These are phyloP conservation scores for Amaurobius ferox DNA, from an alignment of 2,888 invertebrate species.

Conservation along the genomic window DNA sequence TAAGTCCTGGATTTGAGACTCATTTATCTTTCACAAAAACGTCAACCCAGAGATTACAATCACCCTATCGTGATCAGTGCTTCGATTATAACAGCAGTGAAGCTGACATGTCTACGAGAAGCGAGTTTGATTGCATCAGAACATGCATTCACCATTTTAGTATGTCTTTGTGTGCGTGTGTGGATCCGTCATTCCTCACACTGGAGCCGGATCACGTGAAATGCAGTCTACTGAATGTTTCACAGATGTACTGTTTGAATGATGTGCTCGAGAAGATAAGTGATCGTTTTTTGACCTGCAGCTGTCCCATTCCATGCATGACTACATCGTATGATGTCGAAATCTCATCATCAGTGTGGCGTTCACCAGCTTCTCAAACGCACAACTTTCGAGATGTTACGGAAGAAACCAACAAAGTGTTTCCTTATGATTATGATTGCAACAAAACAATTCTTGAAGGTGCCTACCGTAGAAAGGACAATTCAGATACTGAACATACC, in stretches of 20 bases:
- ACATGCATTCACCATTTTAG: conserved; percentile 13
- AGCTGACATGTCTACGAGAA: background rate
- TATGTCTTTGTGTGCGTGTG: conserved; percentile 14
- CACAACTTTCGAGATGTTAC: too few relatives aligned
- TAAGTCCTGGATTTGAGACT: conserved; percentile 50
- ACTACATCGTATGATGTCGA: conserved; percentile 9
- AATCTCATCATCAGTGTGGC: background rate
- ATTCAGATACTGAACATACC: too few relatives aligned
- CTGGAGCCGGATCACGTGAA: background rate
- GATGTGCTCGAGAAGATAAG: background rate
- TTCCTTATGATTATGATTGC: too few relatives aligned
- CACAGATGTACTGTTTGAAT: conserved; percentile 23
- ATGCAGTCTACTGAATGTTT: conserved; percentile 16
- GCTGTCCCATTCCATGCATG: conserved; percentile 32
- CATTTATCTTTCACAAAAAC: conserved; percentile 12
- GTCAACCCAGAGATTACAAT: conserved; percentile 19
- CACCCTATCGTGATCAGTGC: conserved; percentile 35
- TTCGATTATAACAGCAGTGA: background rate
- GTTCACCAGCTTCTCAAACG: too few relatives aligned
- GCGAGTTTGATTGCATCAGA: conserved; percentile 13
- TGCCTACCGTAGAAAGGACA: too few relatives aligned
- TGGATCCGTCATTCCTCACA: conserved; percentile 29
- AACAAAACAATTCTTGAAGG: too few relatives aligned
- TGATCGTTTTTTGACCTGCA: conserved; percentile 3
- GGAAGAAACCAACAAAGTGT: too few relatives aligned